Evolutionary conservation across 2,797 vertebrate species (phyloP), one percentile per base, ranked within the genome.

Genomic region (Eulemur albifrons): DNA sequence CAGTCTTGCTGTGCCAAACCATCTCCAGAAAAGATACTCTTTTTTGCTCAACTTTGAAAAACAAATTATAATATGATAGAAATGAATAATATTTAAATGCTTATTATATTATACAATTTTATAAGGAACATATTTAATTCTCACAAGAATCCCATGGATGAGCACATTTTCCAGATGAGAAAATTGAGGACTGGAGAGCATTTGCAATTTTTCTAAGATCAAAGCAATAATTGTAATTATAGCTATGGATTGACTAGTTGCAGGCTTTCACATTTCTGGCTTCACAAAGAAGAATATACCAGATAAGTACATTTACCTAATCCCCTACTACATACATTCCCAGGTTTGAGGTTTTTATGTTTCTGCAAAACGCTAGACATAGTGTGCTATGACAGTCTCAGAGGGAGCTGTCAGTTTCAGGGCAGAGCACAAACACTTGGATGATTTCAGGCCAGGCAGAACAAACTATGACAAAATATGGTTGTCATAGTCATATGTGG

Each of bases 111-210:
- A 75, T 3, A 52, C 2, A 90, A 14, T 73, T 82, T 88, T 69
- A 43, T 20, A 89, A 70, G 20, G 7, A 83, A 91, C 10, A 54
- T n/a, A 65, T 65, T 90, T n/a, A 82, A 65, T 38, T 1, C 13
- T 86, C 43, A 70, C 17, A 69, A 67, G 30, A 73, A 32, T 85
- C 30, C 45, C 8, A 73, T 80, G 48, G 83, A 79, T 87, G n/a
- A 92, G 9, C 50, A 72, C n/a, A 63, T 79, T 93, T 95, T 65
- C 92, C 4, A 90, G 40, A 88, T 86, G 4, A 69, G 38, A 84
- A 90, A 75, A 69, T 38, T 72, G 54, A 77, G 8, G 8, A n/a
- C 38, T 88, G 12, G 48, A 87, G 40, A 72, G 13, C 10, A 87
- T 45, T 17, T 45, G 3, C 76, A 45, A 35, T 50, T 59, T 77